These are phyloP conservation scores for Mirounga angustirostris DNA, from an alignment of 2,113 vertebrate genomes.

Conservation along the genomic window DNA sequence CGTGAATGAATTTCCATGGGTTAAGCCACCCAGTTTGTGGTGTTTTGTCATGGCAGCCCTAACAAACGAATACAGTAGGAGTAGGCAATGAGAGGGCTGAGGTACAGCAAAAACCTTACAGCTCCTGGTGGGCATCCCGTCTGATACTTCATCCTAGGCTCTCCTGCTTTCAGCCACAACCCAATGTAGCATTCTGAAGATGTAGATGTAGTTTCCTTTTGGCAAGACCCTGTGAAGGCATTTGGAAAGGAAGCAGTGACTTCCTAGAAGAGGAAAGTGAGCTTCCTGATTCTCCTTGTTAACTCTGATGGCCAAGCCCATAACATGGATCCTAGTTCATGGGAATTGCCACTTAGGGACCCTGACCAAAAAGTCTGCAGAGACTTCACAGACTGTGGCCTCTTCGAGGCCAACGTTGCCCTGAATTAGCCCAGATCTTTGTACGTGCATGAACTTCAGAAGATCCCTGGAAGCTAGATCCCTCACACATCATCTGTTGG, in stretches of 20 bases:
- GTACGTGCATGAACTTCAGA: constrained; percentile 23
- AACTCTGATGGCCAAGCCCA: neutral
- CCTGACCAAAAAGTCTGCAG: constrained; percentile 3
- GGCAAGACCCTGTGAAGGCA: neutral
- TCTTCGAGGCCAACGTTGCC: neutral
- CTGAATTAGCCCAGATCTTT: neutral
- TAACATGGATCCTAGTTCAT: neutral
- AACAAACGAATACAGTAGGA: neutral
- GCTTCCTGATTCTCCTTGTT: neutral
- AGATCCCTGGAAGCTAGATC: neutral
- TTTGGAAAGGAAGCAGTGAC: constrained; percentile 12
- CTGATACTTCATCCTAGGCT: neutral
- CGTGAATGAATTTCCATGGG: neutral
- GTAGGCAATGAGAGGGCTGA: neutral
- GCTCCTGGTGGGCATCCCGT: neutral
- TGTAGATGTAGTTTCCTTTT: neutral
- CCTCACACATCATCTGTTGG: neutral
- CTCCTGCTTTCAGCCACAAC: neutral
- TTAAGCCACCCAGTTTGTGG: neutral
- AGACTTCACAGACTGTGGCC: neutral
- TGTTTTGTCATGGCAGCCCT: neutral
- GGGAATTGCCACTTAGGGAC: neutral
- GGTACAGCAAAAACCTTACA: neutral
- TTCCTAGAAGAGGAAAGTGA: neutral
- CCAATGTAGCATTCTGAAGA: neutral